A percentile compares a stretch with the other conserved stretches of the same genome.
phyloP scores from a whole-genome alignment of 2,113 vertebrate genomes.

The Scophthalmus maximus region DNA sequence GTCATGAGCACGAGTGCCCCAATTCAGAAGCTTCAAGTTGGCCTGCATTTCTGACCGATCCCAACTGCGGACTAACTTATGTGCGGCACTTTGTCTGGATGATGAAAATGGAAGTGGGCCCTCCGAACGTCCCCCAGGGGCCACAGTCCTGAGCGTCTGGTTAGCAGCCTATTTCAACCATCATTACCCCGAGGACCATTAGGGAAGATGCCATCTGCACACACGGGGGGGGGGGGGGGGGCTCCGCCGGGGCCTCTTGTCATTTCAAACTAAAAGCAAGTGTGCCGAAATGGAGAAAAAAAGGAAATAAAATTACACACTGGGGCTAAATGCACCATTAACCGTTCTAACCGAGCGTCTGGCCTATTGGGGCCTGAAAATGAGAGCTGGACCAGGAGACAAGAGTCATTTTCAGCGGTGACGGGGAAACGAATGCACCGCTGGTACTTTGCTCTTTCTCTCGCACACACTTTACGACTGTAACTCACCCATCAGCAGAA shows the following conservation, averaged over 20 bases:
- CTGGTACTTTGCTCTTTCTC: conserved; percentile 26
- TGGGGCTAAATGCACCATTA: conserved; percentile 80
- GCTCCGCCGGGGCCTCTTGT: conserved; percentile 59
- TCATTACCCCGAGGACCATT: conserved; percentile 86
- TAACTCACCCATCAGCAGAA: conserved; percentile 51
- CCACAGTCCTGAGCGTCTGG: conserved; percentile 66
- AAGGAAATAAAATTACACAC: conserved; percentile 85
- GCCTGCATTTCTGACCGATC: neutral
- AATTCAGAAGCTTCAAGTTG: conserved; percentile 21
- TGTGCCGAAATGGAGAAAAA: conserved; percentile 79
- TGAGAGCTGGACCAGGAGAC: conserved; percentile 48
- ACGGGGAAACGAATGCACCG: conserved; percentile 46
- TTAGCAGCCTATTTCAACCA: conserved; percentile 83
- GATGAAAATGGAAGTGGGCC: conserved; percentile 65
- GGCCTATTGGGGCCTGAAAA: conserved; percentile 63
- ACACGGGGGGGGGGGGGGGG: conserved; percentile 12
- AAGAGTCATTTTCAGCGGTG: conserved; percentile 49
- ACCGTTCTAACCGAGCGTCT: conserved; percentile 69
- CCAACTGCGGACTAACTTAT: conserved; percentile 18
- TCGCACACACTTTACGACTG: conserved; percentile 31
- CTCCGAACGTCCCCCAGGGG: conserved; percentile 63
- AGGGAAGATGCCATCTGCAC: conserved; percentile 76
- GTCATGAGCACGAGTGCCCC: conserved; percentile 5
- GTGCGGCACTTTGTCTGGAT: conserved; percentile 56
- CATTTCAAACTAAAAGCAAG: conserved; percentile 77